These are phyloP conservation scores for Idris sp. DNA, from an alignment of 1,140 invertebrate genomes.

Conservation along the genomic window DNA sequence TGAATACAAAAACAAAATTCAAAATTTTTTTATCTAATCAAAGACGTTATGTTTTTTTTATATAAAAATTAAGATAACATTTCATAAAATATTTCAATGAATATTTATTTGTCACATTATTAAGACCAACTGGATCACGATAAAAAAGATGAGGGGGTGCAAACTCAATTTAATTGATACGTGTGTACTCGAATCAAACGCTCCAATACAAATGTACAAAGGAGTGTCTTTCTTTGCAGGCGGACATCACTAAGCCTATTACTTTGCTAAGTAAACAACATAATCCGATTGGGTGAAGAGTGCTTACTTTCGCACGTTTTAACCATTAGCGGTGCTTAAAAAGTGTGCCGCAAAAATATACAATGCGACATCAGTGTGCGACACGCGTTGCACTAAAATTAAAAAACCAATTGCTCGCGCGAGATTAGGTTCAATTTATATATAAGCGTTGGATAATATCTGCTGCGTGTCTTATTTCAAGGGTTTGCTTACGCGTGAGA, in stretches of 20 bases:
- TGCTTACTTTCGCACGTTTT: constrained; percentile 66
- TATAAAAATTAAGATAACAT: too few species aligned
- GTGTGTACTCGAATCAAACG: constrained; percentile 30
- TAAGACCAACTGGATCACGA: too few species aligned
- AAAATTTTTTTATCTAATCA: too few species aligned
- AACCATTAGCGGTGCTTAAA: constrained; percentile 51
- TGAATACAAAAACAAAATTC: too few species aligned
- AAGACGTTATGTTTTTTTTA: too few species aligned
- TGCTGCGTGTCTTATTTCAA: constrained; percentile 12
- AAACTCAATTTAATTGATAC: constrained; percentile 39
- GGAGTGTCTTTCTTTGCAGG: constrained; percentile 29
- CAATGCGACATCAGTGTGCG: constrained; percentile 8
- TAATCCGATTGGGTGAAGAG: constrained; percentile 64
- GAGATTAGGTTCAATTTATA: constrained; percentile 48
- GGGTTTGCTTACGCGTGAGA: constrained; percentile 18
- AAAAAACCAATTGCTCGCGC: constrained; percentile 33
- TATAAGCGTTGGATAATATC: constrained; percentile 32
- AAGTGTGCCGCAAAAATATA: constrained; percentile 29
- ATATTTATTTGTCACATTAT: too few species aligned
- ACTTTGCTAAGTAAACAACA: constrained; percentile 59
- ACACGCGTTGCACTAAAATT: constrained; percentile 43
- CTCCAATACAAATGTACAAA: constrained; percentile 20
- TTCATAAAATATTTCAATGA: too few species aligned
- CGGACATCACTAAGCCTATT: constrained; percentile 60
- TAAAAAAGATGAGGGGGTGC: neutral